Percentiles rank a stretch among this genome's conserved stretches.
These are phyloP conservation scores for Phainopepla nitens DNA, from an alignment of 2,113 vertebrate species.

Conservation along the genomic window DNA sequence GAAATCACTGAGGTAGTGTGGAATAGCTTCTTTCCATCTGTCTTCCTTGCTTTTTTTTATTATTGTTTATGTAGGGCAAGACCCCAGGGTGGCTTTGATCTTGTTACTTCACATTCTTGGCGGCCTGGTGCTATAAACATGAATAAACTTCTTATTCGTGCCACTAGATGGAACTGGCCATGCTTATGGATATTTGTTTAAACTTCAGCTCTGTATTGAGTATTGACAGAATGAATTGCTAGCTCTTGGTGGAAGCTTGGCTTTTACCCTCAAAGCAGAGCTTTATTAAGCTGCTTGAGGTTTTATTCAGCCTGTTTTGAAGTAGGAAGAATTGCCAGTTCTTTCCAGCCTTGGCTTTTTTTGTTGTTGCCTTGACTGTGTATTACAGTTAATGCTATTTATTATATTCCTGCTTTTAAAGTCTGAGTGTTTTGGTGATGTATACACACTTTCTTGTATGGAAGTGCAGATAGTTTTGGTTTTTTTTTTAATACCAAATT, in stretches of 20 bases:
- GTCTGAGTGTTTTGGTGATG: background rate
- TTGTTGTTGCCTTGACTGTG: background rate
- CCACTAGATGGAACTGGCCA: constrained; percentile 18
- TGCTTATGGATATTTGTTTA: constrained; percentile 37
- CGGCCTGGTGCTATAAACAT: background rate
- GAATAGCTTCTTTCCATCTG: background rate
- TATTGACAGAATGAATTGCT: constrained; percentile 20
- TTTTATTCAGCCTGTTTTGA: background rate
- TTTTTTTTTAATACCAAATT: background rate
- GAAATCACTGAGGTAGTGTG: background rate
- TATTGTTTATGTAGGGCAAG: constrained; percentile 41
- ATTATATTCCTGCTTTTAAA: background rate
- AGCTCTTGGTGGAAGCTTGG: background rate
- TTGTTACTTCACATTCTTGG: background rate
- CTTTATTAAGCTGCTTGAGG: background rate
- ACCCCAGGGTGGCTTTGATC: constrained; percentile 31
- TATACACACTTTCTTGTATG: background rate
- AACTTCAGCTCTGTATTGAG: background rate
- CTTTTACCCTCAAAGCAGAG: constrained; percentile 14
- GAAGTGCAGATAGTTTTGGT: background rate
- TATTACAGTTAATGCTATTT: background rate
- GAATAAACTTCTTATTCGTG: constrained; percentile 15
- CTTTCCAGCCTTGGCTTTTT: background rate
- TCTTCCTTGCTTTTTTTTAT: constrained; percentile 12
- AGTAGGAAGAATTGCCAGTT: background rate